A percentile compares a stretch with the other conserved stretches of the same genome.
Conservation (phyloP, 2,113 vertebrate species). For the Isurus oxyrinchus region DNA sequence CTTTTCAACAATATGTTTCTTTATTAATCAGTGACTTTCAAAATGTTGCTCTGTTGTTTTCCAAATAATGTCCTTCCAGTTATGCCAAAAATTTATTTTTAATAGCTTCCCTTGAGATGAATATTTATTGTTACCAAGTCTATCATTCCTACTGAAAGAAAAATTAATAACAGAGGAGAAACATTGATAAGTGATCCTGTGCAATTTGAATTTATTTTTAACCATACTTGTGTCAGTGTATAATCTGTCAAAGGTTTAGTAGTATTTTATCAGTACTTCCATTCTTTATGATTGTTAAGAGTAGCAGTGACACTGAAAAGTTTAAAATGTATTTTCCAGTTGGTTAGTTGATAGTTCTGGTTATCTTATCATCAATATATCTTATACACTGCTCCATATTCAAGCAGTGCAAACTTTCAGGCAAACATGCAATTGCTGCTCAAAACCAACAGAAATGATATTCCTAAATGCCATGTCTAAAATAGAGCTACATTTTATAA, state of each 20-base stretch:
- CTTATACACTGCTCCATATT: background rate
- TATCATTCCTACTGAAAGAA: background rate
- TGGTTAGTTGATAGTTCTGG: background rate
- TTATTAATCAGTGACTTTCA: background rate
- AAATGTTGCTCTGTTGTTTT: background rate
- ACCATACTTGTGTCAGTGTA: background rate
- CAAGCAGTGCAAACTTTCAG: constrained; percentile 3
- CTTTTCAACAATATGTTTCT: background rate
- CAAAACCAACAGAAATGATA: background rate
- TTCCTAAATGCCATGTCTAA: background rate
- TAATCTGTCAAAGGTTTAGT: background rate
- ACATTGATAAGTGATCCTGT: background rate
- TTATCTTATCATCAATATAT: background rate
- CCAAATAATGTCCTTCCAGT: background rate
- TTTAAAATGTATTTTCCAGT: background rate
- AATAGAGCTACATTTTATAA: background rate
- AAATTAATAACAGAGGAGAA: background rate
- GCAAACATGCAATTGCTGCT: background rate
- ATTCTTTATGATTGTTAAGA: background rate
- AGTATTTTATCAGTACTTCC: background rate
- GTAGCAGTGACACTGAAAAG: background rate
- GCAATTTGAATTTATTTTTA: background rate
- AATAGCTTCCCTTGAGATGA: background rate
- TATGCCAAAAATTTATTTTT: background rate
- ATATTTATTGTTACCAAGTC: background rate